phyloP scores from a whole-genome alignment of 2,113 vertebrate genomes.

The Actenoides hombroni region DNA sequence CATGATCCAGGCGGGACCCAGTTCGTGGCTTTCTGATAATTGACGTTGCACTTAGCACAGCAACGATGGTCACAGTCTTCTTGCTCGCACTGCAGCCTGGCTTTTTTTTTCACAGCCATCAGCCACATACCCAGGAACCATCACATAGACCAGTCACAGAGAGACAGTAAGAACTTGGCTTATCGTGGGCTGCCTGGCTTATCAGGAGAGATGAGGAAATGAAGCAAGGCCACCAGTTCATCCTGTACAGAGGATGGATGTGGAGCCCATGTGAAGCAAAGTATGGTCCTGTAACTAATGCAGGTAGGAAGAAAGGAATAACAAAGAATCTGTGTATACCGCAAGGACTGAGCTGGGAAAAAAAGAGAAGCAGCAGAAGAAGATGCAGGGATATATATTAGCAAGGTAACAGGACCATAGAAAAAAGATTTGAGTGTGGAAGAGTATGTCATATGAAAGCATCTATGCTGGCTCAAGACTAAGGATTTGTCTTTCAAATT shows the following conservation, averaged over 20 bases:
- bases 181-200: not conserved
- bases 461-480: not conserved
- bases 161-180: not conserved
- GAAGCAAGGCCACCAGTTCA: not conserved
- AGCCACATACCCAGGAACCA: not conserved
- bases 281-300: not conserved
- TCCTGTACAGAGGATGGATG: fast-evolving
- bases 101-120: not conserved
- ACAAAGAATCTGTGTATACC: not conserved
- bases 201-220: not conserved
- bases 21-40: not conserved
- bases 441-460: not conserved
- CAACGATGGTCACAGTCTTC: fast-evolving
- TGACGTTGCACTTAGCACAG: not conserved
- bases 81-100: fast-evolving
- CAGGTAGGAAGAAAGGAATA: not conserved
- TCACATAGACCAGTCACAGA: not conserved
- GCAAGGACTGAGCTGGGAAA: not conserved
- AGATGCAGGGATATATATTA: not conserved
- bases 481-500: not conserved
- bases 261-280: not conserved
- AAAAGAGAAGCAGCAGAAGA: not conserved
- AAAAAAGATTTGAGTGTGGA: not conserved
- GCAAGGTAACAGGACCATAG: not conserved
- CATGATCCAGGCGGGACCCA: too few relatives aligned